phyloP scores from a whole-genome alignment of 2,797 vertebrate species.

The Chelidonichthys spinosus region DNA sequence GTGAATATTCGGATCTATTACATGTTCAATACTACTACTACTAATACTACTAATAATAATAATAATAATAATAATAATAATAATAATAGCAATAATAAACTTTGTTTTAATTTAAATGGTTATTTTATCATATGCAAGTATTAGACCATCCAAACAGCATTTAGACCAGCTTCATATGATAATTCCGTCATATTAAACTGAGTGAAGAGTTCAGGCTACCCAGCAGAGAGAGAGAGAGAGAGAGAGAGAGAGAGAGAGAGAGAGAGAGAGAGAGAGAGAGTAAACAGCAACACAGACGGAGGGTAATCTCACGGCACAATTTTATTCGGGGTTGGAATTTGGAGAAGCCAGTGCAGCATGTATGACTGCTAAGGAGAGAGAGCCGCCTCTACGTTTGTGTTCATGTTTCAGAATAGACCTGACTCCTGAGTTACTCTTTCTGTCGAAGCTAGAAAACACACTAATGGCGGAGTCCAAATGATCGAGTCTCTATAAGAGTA shows the following conservation, averaged over 20 bases:
- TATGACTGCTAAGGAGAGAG: constrained; percentile 2
- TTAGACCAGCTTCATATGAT: not conserved
- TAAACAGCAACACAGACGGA: constrained; percentile 13
- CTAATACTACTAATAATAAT: no score
- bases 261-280: not conserved
- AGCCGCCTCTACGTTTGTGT: constrained; percentile 23
- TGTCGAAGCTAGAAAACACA: not conserved
- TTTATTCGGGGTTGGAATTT: constrained; percentile 23
- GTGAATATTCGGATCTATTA: not conserved
- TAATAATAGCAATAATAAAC: no score
- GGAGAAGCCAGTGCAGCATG: constrained; percentile 9
- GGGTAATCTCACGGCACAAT: constrained; percentile 21
- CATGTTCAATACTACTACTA: no score
- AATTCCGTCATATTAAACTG: not conserved
- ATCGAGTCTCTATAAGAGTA: not conserved
- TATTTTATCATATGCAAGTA: not conserved
- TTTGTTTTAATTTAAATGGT: no score
- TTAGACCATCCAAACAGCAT: not conserved
- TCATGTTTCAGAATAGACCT: no score
- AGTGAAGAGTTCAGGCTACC: no score
- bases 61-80: no score
- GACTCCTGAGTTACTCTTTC: no score
- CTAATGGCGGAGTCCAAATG: not conserved
- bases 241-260: not conserved
- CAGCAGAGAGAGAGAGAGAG: not conserved